Evolutionary conservation across 2,888 invertebrate genomes (phyloP), one percentile per base, ranked within the genome.

Genomic region (Nymphalis urticae): DNA sequence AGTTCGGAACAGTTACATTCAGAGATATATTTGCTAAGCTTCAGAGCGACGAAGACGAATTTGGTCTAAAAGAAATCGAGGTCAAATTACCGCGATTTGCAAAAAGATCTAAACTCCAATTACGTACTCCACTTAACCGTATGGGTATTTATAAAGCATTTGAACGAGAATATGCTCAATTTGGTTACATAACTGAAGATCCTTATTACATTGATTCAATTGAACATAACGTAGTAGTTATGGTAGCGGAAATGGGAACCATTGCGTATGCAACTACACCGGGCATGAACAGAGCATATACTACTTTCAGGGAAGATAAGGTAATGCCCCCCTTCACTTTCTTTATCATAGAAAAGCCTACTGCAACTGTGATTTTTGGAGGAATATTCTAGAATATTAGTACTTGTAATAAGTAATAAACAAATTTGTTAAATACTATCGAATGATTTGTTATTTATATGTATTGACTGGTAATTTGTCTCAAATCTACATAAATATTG

Each of bases 181-280:
- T 96, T 50, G 82, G 90, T 10, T 88, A 90, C 32, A 94, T 95
- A 54, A 89, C 93, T 0, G 83, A 85, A 9, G 92, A 94, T 60
- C 84, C 89, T 61, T 89, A 95, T 47, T 94, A 89, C 73, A 92
- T 96, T 9, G 94, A 94, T 0, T 89, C 94, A 13, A 90, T 95
- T 13, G 92, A 96, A 1, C 96, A 96, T 80, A 95, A 95, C 76
- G 95, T 96, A 5, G 94, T 94, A 76, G 95, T 96, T 71, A 95
- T 95, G 79, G 96, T 96, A 0, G 94, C 95, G 48, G 96, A 96
- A 82, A 93, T 95, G 69, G 96, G 96, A 4, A 96, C 96, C 0
- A 93, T 95, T 32, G 96, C 96, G 0, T 92, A 94, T 0, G 95
- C 95, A 0, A 93, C 93, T 0, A 93, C 95, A 0, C 80, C 86